A percentile compares a stretch with the other conserved stretches of the same genome.
phyloP scores from a whole-genome alignment of 2,113 vertebrate genomes.

The Poeciliopsis turrubarensis region DNA sequence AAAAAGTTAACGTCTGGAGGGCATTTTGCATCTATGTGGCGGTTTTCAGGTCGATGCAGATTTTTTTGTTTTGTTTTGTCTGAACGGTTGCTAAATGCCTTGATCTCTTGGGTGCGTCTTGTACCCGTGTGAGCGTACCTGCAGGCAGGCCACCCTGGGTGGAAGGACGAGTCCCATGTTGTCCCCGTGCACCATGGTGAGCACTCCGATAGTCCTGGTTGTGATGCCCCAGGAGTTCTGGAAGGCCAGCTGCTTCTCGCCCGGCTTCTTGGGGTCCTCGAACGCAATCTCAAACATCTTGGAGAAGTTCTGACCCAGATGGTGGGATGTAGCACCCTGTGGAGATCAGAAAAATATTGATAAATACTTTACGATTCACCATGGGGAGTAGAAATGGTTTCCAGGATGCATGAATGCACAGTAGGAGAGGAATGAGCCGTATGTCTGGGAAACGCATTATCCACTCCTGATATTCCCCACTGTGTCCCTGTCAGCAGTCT shows the following conservation, averaged over 20 bases:
- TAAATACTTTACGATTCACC: neutral
- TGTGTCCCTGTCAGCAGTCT: neutral
- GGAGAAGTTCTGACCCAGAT: conserved; percentile 97
- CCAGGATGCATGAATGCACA: neutral
- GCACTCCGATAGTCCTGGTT: conserved; percentile 95
- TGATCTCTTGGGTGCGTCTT: too few species aligned
- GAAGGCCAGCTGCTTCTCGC: conserved; percentile 94
- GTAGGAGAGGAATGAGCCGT: too few species aligned
- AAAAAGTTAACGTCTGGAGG: too few species aligned
- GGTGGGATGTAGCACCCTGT: conserved; percentile 95
- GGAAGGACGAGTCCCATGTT: conserved; percentile 95
- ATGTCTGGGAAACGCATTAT: neutral
- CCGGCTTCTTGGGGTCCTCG: conserved; percentile 93
- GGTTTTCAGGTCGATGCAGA: too few species aligned
- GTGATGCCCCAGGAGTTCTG: conserved; percentile 99
- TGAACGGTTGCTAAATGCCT: too few species aligned
- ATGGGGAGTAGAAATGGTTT: neutral
- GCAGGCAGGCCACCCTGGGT: conserved; percentile 91
- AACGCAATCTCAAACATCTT: conserved; percentile 97
- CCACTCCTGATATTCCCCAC: neutral
- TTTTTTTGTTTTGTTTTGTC: too few species aligned
- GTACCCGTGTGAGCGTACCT: conserved; percentile 76
- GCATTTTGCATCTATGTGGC: too few species aligned
- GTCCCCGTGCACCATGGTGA: conserved; percentile 98
- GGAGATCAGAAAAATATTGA: conserved; percentile 15